phyloP scores from a whole-genome alignment of 2,888 invertebrate species.

The Brenthis daphne region DNA sequence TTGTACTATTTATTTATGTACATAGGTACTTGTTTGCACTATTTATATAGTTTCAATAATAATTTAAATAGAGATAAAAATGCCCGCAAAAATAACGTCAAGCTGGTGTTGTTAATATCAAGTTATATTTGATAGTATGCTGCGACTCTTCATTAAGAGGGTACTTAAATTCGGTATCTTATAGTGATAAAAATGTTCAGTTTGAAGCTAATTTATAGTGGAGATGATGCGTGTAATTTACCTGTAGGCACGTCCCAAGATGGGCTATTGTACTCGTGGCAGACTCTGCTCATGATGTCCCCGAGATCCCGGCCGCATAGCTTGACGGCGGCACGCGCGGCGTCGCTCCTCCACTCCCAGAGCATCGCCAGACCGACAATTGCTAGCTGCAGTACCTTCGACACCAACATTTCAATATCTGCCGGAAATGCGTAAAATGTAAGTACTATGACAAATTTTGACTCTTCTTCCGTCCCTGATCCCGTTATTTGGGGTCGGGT shows the following conservation, averaged over 20 bases:
- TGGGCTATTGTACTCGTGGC: conserved; percentile 73
- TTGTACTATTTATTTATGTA: no score
- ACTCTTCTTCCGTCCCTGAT: background rate
- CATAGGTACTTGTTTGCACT: no score
- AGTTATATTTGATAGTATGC: conserved; percentile 1
- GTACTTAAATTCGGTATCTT: background rate
- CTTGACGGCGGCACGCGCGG: conserved; percentile 60
- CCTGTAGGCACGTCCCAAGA: conserved; percentile 74
- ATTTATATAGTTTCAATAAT: no score
- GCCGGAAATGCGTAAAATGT: conserved; percentile 36
- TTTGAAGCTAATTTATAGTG: background rate
- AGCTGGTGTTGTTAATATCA: background rate
- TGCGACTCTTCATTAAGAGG: conserved; percentile 7
- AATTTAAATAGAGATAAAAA: background rate
- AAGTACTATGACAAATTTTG: background rate
- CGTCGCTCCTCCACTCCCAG: conserved; percentile 53
- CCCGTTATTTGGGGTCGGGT: no score
- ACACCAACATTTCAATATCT: conserved; percentile 60
- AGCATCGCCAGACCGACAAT: conserved; percentile 58
- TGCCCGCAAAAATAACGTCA: background rate
- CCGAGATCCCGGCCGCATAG: conserved; percentile 72
- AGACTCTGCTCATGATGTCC: conserved; percentile 71
- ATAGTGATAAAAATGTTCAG: background rate
- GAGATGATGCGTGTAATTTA: conserved; percentile 37
- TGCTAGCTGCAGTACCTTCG: conserved; percentile 56